phyloP scores from a whole-genome alignment of 2,888 invertebrate species.

The Enoplolaimus lenunculus region DNA sequence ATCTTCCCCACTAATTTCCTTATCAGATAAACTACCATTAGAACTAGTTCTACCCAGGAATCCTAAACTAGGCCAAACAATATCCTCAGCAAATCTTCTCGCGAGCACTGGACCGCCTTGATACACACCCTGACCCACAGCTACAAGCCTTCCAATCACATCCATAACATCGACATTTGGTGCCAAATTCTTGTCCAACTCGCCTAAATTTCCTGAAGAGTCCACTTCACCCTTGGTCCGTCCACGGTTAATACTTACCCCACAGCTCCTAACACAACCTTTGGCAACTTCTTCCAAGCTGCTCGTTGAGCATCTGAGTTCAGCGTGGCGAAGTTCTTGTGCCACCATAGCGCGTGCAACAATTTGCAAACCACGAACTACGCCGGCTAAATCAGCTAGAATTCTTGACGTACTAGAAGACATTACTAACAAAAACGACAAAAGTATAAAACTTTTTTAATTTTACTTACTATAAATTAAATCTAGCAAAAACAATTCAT shows the following conservation, averaged over 20 bases:
- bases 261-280: not conserved
- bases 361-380: not conserved
- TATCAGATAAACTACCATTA: not conserved
- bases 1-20: not conserved
- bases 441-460: too few relatives aligned
- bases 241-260: not conserved
- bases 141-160: not conserved
- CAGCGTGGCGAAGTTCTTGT: not conserved
- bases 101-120: not conserved
- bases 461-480: too few relatives aligned
- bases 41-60: too few relatives aligned
- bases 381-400: not conserved
- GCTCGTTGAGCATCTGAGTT: not conserved
- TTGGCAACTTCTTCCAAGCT: not conserved
- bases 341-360: not conserved
- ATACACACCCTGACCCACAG: not conserved
- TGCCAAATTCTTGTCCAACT: too few relatives aligned
- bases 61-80: too few relatives aligned
- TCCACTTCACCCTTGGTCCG: not conserved
- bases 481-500: too few relatives aligned
- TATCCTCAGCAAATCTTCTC: not conserved
- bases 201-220: too few relatives aligned
- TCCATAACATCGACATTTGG: not conserved
- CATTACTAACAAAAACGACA: too few relatives aligned
- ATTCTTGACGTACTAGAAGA: too few relatives aligned